Evolutionary conservation across 1,140 invertebrate genomes (phyloP).

Genomic region (Venustaconcha ellipsiformis): DNA sequence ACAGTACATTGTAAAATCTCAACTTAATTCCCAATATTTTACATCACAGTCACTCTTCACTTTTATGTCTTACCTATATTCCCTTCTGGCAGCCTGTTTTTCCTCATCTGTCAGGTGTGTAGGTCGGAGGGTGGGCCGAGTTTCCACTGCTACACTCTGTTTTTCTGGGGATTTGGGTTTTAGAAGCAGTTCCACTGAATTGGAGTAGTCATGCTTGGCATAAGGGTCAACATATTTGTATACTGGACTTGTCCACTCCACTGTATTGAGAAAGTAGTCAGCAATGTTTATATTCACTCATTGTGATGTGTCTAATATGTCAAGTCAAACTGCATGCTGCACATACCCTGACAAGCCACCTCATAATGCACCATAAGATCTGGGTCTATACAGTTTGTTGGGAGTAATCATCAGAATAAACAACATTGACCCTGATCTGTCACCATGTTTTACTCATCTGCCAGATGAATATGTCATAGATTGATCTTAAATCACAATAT

Average conservation of each 20-base stretch:
- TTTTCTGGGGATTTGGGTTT: conserved; percentile 44
- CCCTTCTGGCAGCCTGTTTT: conserved; percentile 44
- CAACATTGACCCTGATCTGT: too few species aligned
- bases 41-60: neutral
- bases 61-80: conserved; percentile 43
- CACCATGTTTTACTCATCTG: too few species aligned
- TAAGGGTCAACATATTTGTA: conserved; percentile 60
- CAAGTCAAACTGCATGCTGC: neutral
- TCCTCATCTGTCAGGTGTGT: conserved; percentile 36
- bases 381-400: too few species aligned
- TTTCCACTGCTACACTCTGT: neutral
- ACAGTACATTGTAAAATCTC: too few species aligned
- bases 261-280: conserved; percentile 31
- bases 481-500: too few species aligned
- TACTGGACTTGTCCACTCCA: conserved; percentile 56
- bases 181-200: conserved; percentile 48
- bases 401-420: too few species aligned
- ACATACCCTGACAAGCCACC: neutral
- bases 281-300: neutral
- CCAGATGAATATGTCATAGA: too few species aligned
- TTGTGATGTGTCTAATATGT: neutral
- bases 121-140: neutral
- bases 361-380: too few species aligned
- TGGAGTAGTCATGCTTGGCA: conserved; percentile 48
- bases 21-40: too few species aligned